Evolutionary conservation across 2,888 invertebrate genomes (phyloP), one percentile per base, ranked within the genome.

Genomic region (Galerucella pusilla): DNA sequence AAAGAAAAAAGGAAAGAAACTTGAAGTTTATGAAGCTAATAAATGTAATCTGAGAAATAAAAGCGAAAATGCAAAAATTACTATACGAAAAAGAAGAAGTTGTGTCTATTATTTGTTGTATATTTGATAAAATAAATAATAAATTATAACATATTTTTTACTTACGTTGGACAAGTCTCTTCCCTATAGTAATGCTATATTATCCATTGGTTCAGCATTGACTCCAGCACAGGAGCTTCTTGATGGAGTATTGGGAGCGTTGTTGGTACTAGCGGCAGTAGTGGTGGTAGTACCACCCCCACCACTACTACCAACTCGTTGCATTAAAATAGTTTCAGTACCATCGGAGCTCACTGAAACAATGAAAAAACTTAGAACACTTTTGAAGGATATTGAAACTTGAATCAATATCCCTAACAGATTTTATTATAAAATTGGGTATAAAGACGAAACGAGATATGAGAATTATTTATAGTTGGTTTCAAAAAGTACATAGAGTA

Each of bases 241-340:
- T n/a, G 85, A 85, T 46, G 85, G 84, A 20, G 85, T 84, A 25
- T 66, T 67, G 14, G 59, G 72, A 60, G 72, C 60, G 59, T 72
- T 72, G 25, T 66, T 68, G 54, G 68, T 57, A 57, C 10, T 57
- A 45, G 68, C 54, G 9, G 68, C 45, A 67, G 49, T 71, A 46
- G 71, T 71, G n/a, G 71, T 71, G 35, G 68, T 57, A 16, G 66
- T 72, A 60, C 57, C 66, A 45, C 66, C 57, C 28, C 57, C 66
- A 35, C 59, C 46, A 65, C 65, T 46, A 61, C 83, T 84, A 14
- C 84, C 84, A 35, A 85, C 78, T 60, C 79, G 81, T 80, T 85
- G 84, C 85, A 85, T 83, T 60, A 83, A 79, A 70, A 85, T 84
- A 11, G 81, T 78, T 75, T 85, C 85, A 54, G 77, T 78, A 25